Evolutionary conservation across 2,113 vertebrate species (phyloP), one percentile per base, ranked within the genome.

Genomic region (Menidia beryllina): DNA sequence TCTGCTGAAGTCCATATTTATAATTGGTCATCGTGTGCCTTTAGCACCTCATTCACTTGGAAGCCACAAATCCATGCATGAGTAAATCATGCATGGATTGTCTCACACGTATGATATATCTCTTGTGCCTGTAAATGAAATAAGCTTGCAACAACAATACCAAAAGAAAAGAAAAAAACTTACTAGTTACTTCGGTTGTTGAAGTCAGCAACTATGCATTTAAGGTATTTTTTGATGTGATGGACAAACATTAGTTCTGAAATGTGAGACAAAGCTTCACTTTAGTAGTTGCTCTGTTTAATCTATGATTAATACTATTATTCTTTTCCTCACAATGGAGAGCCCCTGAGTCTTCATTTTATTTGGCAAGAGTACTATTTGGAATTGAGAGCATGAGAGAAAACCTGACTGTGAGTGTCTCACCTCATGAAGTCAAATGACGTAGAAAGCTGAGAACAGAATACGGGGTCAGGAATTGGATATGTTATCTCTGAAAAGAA

Each of bases 191-290:
- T 23, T 50, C 47, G 2, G 27, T 8, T 65, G 6, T 19, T 53
- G 41, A 24, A 13, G 20, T 23, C n/a, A 39, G 4, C 23, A 60
- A 26, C 41, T 39, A 23, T 1, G 26, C 23, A 26, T 27, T 9
- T 43, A 25, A 41, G 36, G 5, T 27, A 9, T 21, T 27, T 61
- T 47, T 8, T 25, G 57, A 45, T 26, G 39, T 26, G 23, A 26
- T 43, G 57, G 38, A 59, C 15, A 59, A 59, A 59, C 45, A 21
- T 36, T 27, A 20, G 19, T 30, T 19, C 43, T 61, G 43, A 45
- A 48, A 27, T 24, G 14, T 49, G 45, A 62, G 25, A 50, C 3
- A 10, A 15, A 2, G 20, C 30, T 21, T 8, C 1, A 51, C n/a
- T n/a, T n/a, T 20, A 15, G 50, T 30, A 15, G 30, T 30, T 15